These are phyloP conservation scores for Bimastos eiseni DNA, from an alignment of 2,888 invertebrate genomes.

Conservation along the genomic window DNA sequence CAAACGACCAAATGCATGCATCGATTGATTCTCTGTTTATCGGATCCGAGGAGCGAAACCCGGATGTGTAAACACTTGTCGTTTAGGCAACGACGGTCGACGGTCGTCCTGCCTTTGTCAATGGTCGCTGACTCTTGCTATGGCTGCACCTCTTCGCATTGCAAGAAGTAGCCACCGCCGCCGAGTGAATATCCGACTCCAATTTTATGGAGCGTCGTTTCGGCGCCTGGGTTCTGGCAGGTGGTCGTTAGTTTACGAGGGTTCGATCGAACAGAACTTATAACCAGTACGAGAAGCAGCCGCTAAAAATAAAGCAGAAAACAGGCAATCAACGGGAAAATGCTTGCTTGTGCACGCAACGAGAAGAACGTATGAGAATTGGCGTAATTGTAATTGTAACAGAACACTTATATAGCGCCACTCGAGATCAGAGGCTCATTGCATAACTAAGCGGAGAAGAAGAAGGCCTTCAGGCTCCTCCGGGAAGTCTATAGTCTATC, in stretches of 20 bases:
- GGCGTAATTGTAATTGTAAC: no score
- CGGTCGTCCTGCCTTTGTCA: neutral
- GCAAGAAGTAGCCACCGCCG: neutral
- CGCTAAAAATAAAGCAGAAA: no score
- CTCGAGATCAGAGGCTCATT: no score
- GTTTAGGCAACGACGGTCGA: neutral
- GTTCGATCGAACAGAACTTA: neutral
- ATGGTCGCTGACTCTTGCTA: neutral
- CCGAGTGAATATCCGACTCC: neutral
- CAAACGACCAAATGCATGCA: neutral
- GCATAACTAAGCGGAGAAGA: no score
- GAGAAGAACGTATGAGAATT: neutral
- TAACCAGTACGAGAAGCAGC: neutral
- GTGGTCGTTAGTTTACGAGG: neutral
- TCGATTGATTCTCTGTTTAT: neutral
- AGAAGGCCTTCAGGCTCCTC: no score
- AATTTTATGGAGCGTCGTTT: neutral
- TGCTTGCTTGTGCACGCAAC: neutral
- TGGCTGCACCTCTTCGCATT: neutral
- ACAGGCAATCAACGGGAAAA: neutral
- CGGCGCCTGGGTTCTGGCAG: neutral
- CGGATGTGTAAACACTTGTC: neutral
- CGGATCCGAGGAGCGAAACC: neutral
- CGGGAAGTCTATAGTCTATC: no score
- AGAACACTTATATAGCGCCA: no score